Evolutionary conservation across 2,797 vertebrate species (phyloP).

Genomic region (Salmo trutta): DNA sequence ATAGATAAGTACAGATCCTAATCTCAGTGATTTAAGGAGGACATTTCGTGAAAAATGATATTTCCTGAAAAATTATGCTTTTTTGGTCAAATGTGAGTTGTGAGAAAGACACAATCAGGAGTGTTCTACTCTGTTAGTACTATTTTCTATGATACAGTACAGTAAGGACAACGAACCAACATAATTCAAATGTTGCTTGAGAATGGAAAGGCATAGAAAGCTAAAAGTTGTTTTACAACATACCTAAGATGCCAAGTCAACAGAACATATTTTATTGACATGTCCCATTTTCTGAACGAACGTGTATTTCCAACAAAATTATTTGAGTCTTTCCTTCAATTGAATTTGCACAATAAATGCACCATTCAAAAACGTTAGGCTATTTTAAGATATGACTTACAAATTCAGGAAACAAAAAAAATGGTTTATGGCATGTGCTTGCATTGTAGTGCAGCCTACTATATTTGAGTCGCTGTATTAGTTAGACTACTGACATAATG

Average conservation of each 20-base stretch:
- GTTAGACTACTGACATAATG: neutral
- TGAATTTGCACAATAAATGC: neutral
- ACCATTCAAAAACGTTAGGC: neutral
- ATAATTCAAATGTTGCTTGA: neutral
- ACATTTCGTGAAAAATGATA: too few species aligned
- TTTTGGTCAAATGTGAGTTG: too few species aligned
- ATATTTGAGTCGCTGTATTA: neutral
- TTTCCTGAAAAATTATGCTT: too few species aligned
- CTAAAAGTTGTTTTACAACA: slow-evolving; percentile 31
- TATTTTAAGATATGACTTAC: neutral
- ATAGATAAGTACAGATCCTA: too few species aligned
- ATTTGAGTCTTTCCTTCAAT: neutral
- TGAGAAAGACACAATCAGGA: too few species aligned
- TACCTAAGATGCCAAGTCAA: slow-evolving; percentile 18
- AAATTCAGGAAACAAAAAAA: neutral
- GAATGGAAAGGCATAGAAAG: neutral
- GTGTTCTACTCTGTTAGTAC: neutral
- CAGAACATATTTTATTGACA: neutral
- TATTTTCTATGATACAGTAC: neutral
- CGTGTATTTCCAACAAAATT: neutral
- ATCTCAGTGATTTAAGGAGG: too few species aligned
- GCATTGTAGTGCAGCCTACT: neutral
- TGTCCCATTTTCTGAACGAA: neutral
- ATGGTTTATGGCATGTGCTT: neutral
- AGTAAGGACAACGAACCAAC: neutral